Percentiles rank a stretch among this genome's conserved stretches.
Evolutionary conservation across 2,797 vertebrate genomes (phyloP).

Genomic region (Lateolabrax maculatus): DNA sequence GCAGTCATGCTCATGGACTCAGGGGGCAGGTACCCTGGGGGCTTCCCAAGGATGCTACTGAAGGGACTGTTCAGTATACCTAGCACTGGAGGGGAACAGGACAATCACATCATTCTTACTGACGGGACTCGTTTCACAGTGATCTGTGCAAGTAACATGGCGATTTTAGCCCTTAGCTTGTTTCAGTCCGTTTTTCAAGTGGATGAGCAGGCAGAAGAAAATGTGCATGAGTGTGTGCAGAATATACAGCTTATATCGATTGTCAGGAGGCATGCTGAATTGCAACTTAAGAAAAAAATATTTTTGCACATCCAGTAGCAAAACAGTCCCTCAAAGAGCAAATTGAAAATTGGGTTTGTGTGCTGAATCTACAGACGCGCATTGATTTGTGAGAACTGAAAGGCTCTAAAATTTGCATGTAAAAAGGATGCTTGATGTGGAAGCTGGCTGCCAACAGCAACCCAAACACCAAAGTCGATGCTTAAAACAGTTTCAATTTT

Average conservation of each 20-base stretch:
- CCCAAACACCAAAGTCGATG: background rate
- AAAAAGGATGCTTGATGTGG: background rate
- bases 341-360: background rate
- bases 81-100: constrained; percentile 83
- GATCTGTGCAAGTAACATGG: background rate
- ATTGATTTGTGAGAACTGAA: constrained; percentile 23
- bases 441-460: background rate
- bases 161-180: background rate
- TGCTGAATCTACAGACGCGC: constrained; percentile 33
- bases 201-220: constrained; percentile 26
- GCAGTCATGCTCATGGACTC: constrained; percentile 91
- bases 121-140: background rate
- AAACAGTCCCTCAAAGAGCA: background rate
- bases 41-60: constrained; percentile 89
- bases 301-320: background rate
- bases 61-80: constrained; percentile 93
- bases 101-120: constrained; percentile 12
- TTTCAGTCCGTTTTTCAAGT: background rate
- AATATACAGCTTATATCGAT: constrained; percentile 21
- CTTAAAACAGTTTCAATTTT: constrained; percentile 14
- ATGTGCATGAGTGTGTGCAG: constrained; percentile 10
- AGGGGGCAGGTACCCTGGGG: constrained; percentile 87
- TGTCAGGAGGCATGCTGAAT: background rate
- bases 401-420: constrained; percentile 7
- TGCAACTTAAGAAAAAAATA: constrained; percentile 25